Percentiles rank a stretch among this genome's conserved stretches.
phyloP scores from a whole-genome alignment of 2,888 invertebrate species.

The Papilio elwesi region DNA sequence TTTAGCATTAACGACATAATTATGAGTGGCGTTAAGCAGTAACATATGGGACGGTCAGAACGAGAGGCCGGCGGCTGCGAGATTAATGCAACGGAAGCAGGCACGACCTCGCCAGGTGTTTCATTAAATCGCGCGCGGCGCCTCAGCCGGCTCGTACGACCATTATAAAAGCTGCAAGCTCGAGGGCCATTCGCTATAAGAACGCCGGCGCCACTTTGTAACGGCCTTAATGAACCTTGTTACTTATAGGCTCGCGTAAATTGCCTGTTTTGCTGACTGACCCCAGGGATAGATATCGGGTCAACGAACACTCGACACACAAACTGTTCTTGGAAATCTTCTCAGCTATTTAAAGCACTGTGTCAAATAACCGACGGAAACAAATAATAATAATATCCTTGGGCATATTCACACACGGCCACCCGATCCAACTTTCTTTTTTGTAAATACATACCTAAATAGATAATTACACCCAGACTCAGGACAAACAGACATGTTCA shows the following conservation, averaged over 20 bases:
- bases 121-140: constrained; percentile 81
- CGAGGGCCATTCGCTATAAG: constrained; percentile 84
- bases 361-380: not conserved
- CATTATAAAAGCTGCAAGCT: constrained; percentile 82
- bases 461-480: too few species aligned
- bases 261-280: constrained; percentile 71
- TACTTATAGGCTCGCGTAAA: constrained; percentile 83
- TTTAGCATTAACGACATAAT: not conserved
- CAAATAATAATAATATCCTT: too few species aligned
- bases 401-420: too few species aligned
- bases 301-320: constrained; percentile 55
- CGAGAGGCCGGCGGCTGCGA: constrained; percentile 54
- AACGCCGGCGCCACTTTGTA: constrained; percentile 83
- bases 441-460: too few species aligned
- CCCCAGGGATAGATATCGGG: constrained; percentile 61
- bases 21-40: constrained; percentile 3
- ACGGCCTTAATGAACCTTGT: constrained; percentile 83
- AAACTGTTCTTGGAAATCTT: constrained; percentile 49
- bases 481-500: too few species aligned
- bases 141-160: constrained; percentile 76
- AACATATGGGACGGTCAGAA: constrained; percentile 38
- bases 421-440: too few species aligned
- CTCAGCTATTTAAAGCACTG: not conserved
- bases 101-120: constrained; percentile 82
- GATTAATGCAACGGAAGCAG: constrained; percentile 81